These are phyloP conservation scores for Xenopus petersii DNA, from an alignment of 2,797 vertebrate species.

Conservation along the genomic window DNA sequence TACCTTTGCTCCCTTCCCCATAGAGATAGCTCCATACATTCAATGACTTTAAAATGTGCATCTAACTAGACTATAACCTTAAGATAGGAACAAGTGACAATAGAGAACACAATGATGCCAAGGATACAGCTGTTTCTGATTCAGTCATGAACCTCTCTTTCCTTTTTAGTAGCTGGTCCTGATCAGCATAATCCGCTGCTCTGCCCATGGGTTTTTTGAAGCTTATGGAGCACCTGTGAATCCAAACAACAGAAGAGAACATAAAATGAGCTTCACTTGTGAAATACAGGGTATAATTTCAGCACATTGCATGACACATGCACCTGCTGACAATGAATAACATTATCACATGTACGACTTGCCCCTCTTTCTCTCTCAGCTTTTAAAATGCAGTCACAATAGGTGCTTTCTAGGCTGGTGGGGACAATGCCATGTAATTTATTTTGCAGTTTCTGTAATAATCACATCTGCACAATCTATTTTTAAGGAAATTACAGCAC, in stretches of 20 bases:
- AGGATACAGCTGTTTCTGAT: conserved; percentile 41
- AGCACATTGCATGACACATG: conserved; percentile 45
- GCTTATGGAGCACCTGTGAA: conserved; percentile 46
- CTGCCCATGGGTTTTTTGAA: conserved; percentile 37
- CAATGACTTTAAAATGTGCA: neutral
- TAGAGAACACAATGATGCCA: conserved; percentile 11
- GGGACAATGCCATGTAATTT: conserved; percentile 31
- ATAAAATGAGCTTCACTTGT: conserved; percentile 46
- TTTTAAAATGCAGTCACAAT: conserved; percentile 47
- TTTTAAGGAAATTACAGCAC: conserved; percentile 50
- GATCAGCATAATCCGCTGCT: conserved; percentile 30
- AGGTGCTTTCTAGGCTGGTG: conserved; percentile 42
- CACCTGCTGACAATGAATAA: conserved; percentile 48
- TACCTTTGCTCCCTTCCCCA: too few relatives aligned
- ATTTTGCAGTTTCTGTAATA: conserved; percentile 38
- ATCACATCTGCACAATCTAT: conserved; percentile 47
- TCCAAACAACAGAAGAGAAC: conserved; percentile 43
- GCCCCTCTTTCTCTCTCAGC: conserved; percentile 36
- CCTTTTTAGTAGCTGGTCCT: conserved; percentile 32
- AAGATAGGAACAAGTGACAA: conserved; percentile 18
- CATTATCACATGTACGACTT: conserved; percentile 47
- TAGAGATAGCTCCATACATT: neutral
- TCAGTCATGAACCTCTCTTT: conserved; percentile 11
- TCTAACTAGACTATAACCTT: conserved; percentile 7
- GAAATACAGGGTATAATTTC: conserved; percentile 49